phyloP scores from a whole-genome alignment of 2,888 invertebrate species.

The Apocheima hispidaria region DNA sequence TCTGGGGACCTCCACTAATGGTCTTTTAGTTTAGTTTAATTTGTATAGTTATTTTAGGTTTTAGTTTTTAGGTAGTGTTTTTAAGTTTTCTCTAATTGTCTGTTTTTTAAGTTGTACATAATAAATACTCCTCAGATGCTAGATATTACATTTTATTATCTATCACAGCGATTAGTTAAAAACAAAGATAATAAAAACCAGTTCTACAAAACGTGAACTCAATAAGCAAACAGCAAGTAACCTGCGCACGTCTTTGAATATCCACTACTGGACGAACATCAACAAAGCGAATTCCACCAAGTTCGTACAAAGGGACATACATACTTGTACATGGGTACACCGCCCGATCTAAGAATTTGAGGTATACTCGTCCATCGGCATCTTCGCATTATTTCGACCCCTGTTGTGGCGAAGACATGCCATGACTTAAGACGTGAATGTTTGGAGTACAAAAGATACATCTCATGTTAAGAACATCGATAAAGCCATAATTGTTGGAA shows the following conservation, averaged over 20 bases:
- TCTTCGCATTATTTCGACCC: constrained; percentile 67
- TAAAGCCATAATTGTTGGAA: constrained; percentile 27
- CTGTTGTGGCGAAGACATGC: constrained; percentile 59
- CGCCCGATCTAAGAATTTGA: constrained; percentile 30
- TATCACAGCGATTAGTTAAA: no score
- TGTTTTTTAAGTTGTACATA: no score
- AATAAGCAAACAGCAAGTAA: neutral
- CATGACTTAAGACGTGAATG: constrained; percentile 58
- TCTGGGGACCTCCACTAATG: no score
- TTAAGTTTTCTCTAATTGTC: no score
- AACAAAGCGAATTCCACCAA: constrained; percentile 23
- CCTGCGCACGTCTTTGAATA: neutral
- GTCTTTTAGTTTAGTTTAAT: no score
- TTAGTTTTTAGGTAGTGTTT: no score
- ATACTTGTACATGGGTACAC: no score
- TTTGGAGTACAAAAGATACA: constrained; percentile 49
- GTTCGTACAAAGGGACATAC: constrained; percentile 18
- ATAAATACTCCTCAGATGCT: no score
- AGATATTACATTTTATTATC: no score
- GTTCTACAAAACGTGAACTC: no score
- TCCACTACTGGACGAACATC: constrained; percentile 1
- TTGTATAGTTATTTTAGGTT: no score
- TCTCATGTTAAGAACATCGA: constrained; percentile 40
- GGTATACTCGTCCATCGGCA: constrained; percentile 60
- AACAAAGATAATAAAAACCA: no score